These are phyloP conservation scores for Oscheius sp. DNA, from an alignment of 2,888 invertebrate species.

Conservation along the genomic window DNA sequence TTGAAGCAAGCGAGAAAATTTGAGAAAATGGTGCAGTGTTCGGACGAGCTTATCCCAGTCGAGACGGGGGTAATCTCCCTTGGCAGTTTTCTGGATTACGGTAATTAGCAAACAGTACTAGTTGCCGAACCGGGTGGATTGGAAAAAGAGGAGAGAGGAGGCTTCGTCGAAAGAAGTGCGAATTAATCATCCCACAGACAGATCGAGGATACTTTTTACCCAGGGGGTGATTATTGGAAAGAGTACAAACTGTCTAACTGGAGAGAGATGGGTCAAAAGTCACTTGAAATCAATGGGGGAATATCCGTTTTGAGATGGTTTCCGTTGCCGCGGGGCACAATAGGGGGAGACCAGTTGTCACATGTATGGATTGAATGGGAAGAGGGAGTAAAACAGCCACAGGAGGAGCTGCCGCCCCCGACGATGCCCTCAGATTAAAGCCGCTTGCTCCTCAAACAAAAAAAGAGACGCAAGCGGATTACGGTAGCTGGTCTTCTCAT, in stretches of 20 bases:
- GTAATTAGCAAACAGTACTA: conserved; percentile 32
- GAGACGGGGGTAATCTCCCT: conserved; percentile 7
- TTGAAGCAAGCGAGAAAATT: conserved; percentile 15
- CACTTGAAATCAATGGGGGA: background rate
- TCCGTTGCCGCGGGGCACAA: conserved; percentile 21
- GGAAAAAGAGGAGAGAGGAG: background rate
- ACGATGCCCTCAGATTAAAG: background rate
- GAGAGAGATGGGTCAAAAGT: background rate
- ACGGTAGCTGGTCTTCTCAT: conserved; percentile 22
- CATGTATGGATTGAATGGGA: conserved; percentile 3
- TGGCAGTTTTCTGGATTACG: conserved; percentile 11
- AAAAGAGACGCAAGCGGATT: conserved; percentile 27
- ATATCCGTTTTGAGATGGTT: too few species aligned
- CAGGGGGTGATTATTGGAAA: too few species aligned
- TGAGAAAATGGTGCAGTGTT: background rate
- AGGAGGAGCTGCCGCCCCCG: background rate
- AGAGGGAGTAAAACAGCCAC: background rate
- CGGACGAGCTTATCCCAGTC: background rate
- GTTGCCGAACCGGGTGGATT: background rate
- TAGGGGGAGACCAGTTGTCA: conserved; percentile 11
- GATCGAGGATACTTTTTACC: background rate
- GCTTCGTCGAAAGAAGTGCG: background rate
- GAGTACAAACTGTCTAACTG: background rate
- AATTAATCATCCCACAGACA: background rate
- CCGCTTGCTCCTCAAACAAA: conserved; percentile 27